Evolutionary conservation across 2,797 vertebrate species (phyloP).

Genomic region (Anolis apletophallus): DNA sequence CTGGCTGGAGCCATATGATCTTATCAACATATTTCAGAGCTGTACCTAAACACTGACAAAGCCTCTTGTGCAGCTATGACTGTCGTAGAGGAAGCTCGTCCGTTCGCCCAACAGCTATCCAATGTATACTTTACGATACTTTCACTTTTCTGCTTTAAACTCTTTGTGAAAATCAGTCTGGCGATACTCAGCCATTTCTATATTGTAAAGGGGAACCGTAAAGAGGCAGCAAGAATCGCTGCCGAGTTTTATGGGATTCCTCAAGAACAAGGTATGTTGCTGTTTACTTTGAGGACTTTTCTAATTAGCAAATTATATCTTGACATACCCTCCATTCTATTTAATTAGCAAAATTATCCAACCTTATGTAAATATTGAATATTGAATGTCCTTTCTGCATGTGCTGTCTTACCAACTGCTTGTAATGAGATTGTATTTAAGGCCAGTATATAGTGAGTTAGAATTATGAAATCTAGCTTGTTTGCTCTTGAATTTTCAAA

Average conservation of each 20-base stretch:
- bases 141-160: conserved; percentile 97
- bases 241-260: conserved; percentile 93
- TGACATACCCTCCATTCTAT: conserved; percentile 19
- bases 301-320: neutral
- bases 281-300: conserved; percentile 17
- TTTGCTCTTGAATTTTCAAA: neutral
- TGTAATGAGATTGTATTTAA: neutral
- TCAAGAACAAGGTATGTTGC: conserved; percentile 88
- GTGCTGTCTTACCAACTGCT: neutral
- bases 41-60: conserved; percentile 75
- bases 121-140: conserved; percentile 98
- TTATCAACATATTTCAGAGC: conserved; percentile 79
- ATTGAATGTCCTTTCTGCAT: neutral
- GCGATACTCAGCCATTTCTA: conserved; percentile 96
- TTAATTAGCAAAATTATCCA: neutral
- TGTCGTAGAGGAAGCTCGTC: conserved; percentile 87
- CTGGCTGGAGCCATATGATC: conserved; percentile 81
- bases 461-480: conserved; percentile 11
- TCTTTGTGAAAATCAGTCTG: conserved; percentile 96
- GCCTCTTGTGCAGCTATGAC: conserved; percentile 85
- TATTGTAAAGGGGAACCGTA: conserved; percentile 94
- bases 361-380: neutral
- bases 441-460: neutral
- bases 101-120: conserved; percentile 89
- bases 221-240: conserved; percentile 95